Evolutionary conservation across 2,888 invertebrate species (phyloP).

Genomic region (Epinotia bilunana): DNA sequence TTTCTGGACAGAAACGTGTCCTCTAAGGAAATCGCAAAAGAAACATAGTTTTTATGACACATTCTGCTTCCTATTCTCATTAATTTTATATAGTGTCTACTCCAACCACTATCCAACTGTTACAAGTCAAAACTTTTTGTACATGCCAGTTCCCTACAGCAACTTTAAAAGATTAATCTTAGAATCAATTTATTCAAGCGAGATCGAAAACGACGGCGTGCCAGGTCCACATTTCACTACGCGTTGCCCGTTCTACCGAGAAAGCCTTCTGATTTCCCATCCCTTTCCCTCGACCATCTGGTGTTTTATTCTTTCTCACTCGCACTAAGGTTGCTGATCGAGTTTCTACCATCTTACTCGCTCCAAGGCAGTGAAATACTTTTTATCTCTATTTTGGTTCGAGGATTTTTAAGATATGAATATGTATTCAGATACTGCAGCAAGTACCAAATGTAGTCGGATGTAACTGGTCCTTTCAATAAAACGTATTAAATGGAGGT

Average conservation of each 20-base stretch:
- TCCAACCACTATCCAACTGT: conserved; percentile 21
- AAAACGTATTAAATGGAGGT: conserved; percentile 61
- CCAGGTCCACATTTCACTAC: conserved; percentile 80
- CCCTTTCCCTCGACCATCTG: conserved; percentile 62
- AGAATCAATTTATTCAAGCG: conserved; percentile 83
- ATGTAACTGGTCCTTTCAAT: conserved; percentile 74
- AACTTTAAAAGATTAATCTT: conserved; percentile 79
- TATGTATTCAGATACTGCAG: conserved; percentile 78
- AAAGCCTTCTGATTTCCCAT: conserved; percentile 80
- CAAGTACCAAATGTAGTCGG: conserved; percentile 69
- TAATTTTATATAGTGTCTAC: not conserved
- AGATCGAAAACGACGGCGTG: conserved; percentile 78
- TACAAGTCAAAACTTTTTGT: conserved; percentile 36
- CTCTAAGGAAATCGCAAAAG: conserved; percentile 21
- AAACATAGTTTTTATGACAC: not conserved
- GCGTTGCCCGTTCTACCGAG: conserved; percentile 82
- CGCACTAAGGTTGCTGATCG: conserved; percentile 72
- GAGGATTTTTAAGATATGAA: conserved; percentile 79
- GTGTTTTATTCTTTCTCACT: conserved; percentile 59
- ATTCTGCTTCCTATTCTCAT: conserved; percentile 14
- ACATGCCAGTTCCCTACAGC: conserved; percentile 60
- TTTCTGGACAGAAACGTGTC: conserved; percentile 30
- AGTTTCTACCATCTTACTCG: conserved; percentile 83
- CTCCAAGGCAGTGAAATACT: conserved; percentile 79
- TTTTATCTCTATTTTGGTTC: conserved; percentile 79